These are phyloP conservation scores for Hydropotes inermis DNA, from an alignment of 2,113 vertebrate genomes.

Conservation along the genomic window DNA sequence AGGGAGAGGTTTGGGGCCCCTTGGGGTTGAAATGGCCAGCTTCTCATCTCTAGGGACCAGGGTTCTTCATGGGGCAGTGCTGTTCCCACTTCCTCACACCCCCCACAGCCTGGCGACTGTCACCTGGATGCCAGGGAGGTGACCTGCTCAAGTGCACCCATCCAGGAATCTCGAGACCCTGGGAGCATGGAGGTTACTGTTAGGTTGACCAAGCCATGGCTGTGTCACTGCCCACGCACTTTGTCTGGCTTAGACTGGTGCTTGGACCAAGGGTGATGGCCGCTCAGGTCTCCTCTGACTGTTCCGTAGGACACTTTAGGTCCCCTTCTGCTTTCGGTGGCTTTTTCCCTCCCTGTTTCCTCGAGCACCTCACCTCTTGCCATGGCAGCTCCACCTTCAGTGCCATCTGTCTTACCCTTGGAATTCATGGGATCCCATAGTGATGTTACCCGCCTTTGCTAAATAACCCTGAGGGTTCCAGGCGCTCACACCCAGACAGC, in stretches of 20 bases:
- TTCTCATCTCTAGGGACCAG: not conserved
- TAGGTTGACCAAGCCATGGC: not conserved
- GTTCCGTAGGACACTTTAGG: rapidly evolving
- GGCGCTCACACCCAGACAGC: not conserved
- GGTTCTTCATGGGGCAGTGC: not conserved
- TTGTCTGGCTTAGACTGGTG: not conserved
- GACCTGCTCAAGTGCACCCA: not conserved
- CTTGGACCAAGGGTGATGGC: not conserved
- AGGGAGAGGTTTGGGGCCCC: not conserved
- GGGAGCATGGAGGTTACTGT: not conserved
- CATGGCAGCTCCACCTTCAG: rapidly evolving
- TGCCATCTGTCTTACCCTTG: rapidly evolving
- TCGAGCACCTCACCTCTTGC: not conserved
- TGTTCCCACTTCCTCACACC: not conserved
- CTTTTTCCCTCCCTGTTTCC: no score
- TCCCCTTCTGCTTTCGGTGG: not conserved
- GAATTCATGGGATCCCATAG: no score
- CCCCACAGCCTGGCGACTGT: rapidly evolving
- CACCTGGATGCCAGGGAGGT: not conserved
- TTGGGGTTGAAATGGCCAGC: no score
- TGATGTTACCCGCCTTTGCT: not conserved
- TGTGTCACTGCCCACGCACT: rapidly evolving
- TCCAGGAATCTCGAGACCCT: not conserved
- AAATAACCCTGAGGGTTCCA: not conserved
- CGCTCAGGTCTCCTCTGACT: not conserved